Base-by-base conservation (phyloP, 1,140 invertebrate genomes). In the Goniozus legneri region DNA sequence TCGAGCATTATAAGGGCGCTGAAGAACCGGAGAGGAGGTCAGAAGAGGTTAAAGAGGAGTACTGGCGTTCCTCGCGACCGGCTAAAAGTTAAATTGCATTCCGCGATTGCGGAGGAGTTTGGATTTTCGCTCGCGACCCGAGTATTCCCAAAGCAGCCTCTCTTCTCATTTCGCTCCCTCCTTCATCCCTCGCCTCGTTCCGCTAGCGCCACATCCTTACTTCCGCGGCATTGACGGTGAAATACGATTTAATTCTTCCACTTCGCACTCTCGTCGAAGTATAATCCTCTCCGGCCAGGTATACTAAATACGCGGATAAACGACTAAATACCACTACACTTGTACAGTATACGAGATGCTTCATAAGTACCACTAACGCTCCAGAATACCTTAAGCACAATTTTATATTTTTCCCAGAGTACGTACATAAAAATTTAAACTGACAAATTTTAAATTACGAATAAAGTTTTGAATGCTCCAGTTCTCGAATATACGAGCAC, bases 21-120 rank as follows among this genome's bases (percentile, higher is more conserved):
- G 20, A 38, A 13, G 21, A n/a, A 38, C 8, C 16, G 19, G 12
- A 10, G 19, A 18, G 32, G 33, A 22, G 45, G 19, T 39, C 21
- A 39, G 45, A 42, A 30, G 4, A 27, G 24, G 24, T 27, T 4
- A 27, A 10, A 27, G 24, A 27, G 24, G 4, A 27, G 4, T 39
- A 31, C 36, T 24, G 31, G 46, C 14, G 13, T 59, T 66, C 56
- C 55, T 61, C 55, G 50, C 44, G 47, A 57, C 44, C 60, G 57
- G 58, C 66, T 67, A 59, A 69, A 70, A 70, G 67, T 70, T 70
- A 70, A 67, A 70, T 69, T 70, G 63, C 64, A 60, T 69, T 67
- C 56, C 61, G 53, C 49, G 56, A 50, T 52, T 64, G 54, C 50
- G 57, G 33, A 45, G 36, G 55, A 65, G 57, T 68, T 68, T 44